Percentiles rank a stretch among this genome's conserved stretches.
Conservation (phyloP, 2,113 vertebrate species). For the Chamaea fasciata region DNA sequence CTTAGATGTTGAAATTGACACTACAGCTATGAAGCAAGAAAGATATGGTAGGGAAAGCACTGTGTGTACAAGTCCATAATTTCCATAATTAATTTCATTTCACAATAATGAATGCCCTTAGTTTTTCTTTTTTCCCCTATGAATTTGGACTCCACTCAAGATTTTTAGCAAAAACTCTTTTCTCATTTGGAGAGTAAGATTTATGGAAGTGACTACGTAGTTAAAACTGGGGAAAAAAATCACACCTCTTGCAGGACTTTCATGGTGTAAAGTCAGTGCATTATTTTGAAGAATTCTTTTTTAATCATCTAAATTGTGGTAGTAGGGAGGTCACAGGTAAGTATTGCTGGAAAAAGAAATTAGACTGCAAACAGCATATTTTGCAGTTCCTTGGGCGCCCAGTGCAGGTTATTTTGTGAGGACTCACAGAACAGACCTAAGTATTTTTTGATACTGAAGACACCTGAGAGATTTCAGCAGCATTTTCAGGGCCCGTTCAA, state of each 20-base stretch:
- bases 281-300: neutral
- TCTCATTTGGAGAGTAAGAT: neutral
- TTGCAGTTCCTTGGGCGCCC: neutral
- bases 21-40: conserved; percentile 62
- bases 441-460: neutral
- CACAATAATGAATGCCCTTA: neutral
- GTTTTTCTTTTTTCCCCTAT: neutral
- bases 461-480: neutral
- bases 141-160: neutral
- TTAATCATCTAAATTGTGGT: neutral
- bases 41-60: conserved; percentile 68
- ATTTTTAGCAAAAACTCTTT: neutral
- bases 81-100: neutral
- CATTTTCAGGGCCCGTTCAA: neutral
- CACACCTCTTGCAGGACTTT: neutral
- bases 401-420: neutral
- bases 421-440: neutral
- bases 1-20: conserved; percentile 78
- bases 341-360: neutral
- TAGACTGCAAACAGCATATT: neutral
- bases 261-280: neutral
- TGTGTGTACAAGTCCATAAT: neutral
- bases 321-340: neutral
- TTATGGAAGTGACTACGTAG: neutral
- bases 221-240: neutral